phyloP scores from a whole-genome alignment of 1,140 invertebrate species.

The Oppia nitens region DNA sequence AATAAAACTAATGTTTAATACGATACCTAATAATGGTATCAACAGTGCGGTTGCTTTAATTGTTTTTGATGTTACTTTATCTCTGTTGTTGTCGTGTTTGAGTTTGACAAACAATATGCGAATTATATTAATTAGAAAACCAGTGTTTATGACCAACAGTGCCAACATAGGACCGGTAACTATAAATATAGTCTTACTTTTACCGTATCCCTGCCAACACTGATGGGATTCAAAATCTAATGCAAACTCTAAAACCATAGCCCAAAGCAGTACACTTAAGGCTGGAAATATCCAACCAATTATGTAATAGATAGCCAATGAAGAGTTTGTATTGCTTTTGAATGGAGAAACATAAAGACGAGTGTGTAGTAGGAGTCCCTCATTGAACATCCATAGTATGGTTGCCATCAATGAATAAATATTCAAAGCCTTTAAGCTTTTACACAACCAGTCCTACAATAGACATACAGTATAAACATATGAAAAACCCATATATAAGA shows the following conservation, averaged over 20 bases:
- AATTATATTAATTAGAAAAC: constrained; percentile 36
- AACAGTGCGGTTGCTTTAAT: constrained; percentile 37
- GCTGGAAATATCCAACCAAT: constrained; percentile 36
- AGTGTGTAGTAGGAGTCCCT: constrained; percentile 35
- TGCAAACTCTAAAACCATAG: constrained; percentile 25
- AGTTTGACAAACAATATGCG: constrained; percentile 30
- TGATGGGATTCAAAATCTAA: constrained; percentile 17
- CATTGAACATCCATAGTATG: constrained; percentile 41
- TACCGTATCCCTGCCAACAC: constrained; percentile 32
- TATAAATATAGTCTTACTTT: constrained; percentile 29
- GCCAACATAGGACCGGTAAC: constrained; percentile 31
- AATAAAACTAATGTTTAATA: not conserved
- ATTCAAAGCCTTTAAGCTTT: constrained; percentile 28
- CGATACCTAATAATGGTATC: constrained; percentile 34
- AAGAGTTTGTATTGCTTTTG: constrained; percentile 29
- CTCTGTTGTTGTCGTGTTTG: constrained; percentile 22
- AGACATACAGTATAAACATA: no score
- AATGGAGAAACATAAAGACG: constrained; percentile 29
- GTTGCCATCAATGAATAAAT: constrained; percentile 34
- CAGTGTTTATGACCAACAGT: constrained; percentile 31
- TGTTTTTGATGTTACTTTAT: constrained; percentile 32
- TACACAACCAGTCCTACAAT: constrained; percentile 36
- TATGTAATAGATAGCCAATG: constrained; percentile 32
- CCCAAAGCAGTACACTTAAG: constrained; percentile 30
- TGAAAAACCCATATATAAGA: no score